Evolutionary conservation across 2,113 vertebrate genomes (phyloP).

Genomic region (Apodemus sylvaticus): DNA sequence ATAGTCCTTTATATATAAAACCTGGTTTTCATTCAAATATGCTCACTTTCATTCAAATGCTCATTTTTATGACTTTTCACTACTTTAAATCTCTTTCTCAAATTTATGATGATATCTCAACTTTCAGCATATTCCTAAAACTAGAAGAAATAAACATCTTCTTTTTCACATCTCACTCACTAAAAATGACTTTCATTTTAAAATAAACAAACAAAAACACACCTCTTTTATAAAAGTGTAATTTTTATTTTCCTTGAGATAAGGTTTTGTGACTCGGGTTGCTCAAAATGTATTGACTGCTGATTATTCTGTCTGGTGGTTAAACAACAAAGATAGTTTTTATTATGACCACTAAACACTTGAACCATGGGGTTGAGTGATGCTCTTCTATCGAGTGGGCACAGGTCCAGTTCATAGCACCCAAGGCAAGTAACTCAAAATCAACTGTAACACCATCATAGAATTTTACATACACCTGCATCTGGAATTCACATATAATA

Average conservation of each 20-base stretch:
- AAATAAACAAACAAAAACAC: neutral
- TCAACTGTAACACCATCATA: neutral
- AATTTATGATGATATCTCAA: neutral
- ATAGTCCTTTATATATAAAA: neutral
- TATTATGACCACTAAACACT: neutral
- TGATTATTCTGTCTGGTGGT: neutral
- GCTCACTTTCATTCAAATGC: neutral
- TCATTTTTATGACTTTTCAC: neutral
- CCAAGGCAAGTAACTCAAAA: neutral
- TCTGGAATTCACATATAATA: neutral
- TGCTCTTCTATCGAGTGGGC: neutral
- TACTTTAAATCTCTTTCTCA: neutral
- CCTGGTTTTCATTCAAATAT: neutral
- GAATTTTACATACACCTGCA: fast-evolving
- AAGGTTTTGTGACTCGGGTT: neutral
- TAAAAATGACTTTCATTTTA: neutral
- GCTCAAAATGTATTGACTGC: neutral
- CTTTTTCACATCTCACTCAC: neutral
- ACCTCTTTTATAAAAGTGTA: neutral
- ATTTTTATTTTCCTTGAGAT: neutral
- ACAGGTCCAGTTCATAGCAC: fast-evolving
- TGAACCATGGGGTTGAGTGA: fast-evolving
- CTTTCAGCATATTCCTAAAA: neutral
- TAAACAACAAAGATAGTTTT: neutral
- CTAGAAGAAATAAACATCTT: neutral